Percentiles rank a stretch among this genome's conserved stretches.
Conservation (phyloP, 1,140 invertebrate species). For the Radopholus similis region DNA sequence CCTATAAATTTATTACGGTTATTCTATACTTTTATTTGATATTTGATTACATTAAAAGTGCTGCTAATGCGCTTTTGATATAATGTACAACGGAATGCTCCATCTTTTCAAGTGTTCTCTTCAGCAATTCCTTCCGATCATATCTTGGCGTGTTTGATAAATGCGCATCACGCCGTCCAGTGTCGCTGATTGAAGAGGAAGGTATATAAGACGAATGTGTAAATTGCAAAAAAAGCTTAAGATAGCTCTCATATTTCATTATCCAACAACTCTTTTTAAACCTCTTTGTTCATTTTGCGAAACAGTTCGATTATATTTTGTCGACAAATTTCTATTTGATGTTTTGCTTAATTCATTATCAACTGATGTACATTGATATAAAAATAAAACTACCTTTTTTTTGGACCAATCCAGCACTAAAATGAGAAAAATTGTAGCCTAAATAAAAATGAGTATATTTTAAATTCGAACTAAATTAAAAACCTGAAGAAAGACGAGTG, state of each 20-base stretch:
- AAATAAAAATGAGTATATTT: neutral
- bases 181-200: conserved; percentile 13
- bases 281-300: conserved; percentile 10
- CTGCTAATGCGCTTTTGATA: conserved; percentile 9
- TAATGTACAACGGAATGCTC: conserved; percentile 13
- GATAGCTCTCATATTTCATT: neutral
- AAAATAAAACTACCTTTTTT: conserved; percentile 14
- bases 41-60: conserved; percentile 4
- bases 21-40: no score
- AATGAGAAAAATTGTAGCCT: neutral
- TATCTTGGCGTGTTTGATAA: neutral
- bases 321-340: conserved; percentile 37
- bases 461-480: neutral
- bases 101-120: conserved; percentile 9
- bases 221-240: conserved; percentile 13
- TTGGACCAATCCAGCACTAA: conserved; percentile 6
- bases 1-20: conserved; percentile 13
- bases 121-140: conserved; percentile 4
- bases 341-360: conserved; percentile 9
- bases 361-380: conserved; percentile 8
- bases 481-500: conserved; percentile 24
- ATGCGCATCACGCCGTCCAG: neutral
- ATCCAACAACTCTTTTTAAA: neutral
- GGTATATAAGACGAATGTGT: neutral
- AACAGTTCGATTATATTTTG: conserved; percentile 6